Evolutionary conservation across 2,113 vertebrate genomes (phyloP), one percentile per base, ranked within the genome.

Genomic region (Plecturocebus donacophilus): DNA sequence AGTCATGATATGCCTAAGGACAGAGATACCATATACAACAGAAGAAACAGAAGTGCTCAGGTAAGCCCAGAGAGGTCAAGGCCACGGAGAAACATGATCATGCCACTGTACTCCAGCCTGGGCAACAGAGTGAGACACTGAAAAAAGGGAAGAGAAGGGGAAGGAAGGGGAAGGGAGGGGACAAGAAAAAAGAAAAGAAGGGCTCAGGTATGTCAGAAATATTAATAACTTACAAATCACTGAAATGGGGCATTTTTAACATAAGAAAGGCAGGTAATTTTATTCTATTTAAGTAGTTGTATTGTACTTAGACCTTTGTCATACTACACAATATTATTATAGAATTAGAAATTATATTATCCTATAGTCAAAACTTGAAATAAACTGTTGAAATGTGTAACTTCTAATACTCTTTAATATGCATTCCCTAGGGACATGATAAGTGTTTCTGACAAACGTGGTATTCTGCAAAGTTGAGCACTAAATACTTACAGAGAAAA

Each of bases 1-100:
- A 99, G 95, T 99, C 99, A 87, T 99, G 99, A 76, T 99, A 99
- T 82, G 96, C 99, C 0, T 99, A 99, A 75, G 99, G 99, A 35
- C 99, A 99, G 97, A 99, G 99, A 56, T 19, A 70, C 12, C 30
- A 66, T 99, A 99, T 98, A 99, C 99, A 1, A 93, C 98, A 0
- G 99, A 99, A 96, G 99, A 99, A 98, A 99, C 99, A n/a, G 98
- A 99, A 97, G 99, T 99, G 70, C 99, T 99, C 97, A 99, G 99
- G 25, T 56, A 56, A 27, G 1, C 54, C 5, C 54, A 54, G 54
- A 6, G 54, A 54, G 54, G 6, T 54, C 19, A 6, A 54, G 20
- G 54, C 17, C 54, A 54, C 54, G 7, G 54, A 20, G 54, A 54
- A 54, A 17, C 54, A 54, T 6, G 17, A 54, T 56, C 54, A 21